Conservation (phyloP, 1,140 invertebrate species). For the Scaptomyza montana region DNA sequence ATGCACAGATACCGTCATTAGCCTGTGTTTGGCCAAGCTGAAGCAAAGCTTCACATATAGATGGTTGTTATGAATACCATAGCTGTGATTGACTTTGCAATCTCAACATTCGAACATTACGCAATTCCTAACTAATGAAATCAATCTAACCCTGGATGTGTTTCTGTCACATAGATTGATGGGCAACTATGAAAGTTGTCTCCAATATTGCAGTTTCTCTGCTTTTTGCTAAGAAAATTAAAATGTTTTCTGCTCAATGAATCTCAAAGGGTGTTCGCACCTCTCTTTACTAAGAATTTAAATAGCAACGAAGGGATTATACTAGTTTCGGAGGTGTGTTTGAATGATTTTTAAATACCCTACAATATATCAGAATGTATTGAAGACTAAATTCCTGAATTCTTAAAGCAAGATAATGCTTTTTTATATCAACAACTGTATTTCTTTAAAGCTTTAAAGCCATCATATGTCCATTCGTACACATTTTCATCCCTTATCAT, state of each 20-base stretch:
- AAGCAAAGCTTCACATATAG: constrained; percentile 32
- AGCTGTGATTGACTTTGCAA: background rate
- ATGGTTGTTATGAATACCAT: background rate
- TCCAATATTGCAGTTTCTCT: constrained; percentile 37
- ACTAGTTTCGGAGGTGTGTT: too few relatives aligned
- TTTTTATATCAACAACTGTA: background rate
- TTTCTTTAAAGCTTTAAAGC: background rate
- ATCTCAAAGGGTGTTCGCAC: background rate
- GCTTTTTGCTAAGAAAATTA: constrained; percentile 48
- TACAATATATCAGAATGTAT: too few relatives aligned
- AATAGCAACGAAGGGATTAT: too few relatives aligned
- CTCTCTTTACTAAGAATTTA: background rate
- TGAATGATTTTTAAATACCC: too few relatives aligned
- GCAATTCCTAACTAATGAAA: constrained; percentile 17
- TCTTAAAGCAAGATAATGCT: too few relatives aligned
- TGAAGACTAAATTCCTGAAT: too few relatives aligned
- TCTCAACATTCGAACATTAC: background rate
- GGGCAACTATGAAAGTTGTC: constrained; percentile 24
- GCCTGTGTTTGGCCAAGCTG: constrained; percentile 35
- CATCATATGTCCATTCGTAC: background rate
- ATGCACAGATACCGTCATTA: constrained; percentile 62
- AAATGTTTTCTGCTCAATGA: constrained; percentile 34
- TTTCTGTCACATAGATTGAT: constrained; percentile 29
- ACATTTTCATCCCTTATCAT: background rate
- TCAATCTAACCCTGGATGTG: background rate